Conservation (phyloP, 2,888 invertebrate species). For the Ganaspis brasiliensis region DNA sequence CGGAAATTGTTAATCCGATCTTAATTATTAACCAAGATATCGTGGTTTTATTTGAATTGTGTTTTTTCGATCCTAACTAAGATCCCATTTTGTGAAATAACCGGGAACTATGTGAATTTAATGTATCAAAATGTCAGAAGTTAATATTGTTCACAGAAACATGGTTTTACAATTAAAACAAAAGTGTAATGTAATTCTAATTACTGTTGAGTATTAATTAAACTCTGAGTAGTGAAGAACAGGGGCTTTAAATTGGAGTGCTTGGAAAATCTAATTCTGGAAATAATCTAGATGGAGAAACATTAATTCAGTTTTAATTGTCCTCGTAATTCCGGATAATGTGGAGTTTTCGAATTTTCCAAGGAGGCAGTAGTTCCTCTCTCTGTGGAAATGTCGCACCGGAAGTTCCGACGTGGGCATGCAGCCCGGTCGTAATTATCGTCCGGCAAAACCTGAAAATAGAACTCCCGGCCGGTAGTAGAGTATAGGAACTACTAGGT, state of each 20-base stretch:
- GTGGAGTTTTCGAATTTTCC: not conserved
- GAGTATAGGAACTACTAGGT: conserved; percentile 9
- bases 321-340: not conserved
- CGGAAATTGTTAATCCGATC: too few species aligned
- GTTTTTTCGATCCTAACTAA: too few species aligned
- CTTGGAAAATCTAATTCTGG: conserved; percentile 9
- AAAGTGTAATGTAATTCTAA: not conserved
- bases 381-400: not conserved
- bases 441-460: conserved; percentile 41
- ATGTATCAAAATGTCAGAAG: too few species aligned
- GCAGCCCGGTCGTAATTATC: conserved; percentile 13
- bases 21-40: too few species aligned
- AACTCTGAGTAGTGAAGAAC: not conserved
- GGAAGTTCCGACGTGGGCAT: conserved; percentile 25
- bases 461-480: conserved; percentile 15
- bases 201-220: not conserved
- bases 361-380: conserved; percentile 4
- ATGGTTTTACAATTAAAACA: not conserved
- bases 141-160: too few species aligned
- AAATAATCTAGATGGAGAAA: conserved; percentile 16
- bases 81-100: not conserved
- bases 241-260: conserved; percentile 7
- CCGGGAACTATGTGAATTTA: too few species aligned
- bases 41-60: too few species aligned
- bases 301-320: conserved; percentile 20